These are phyloP conservation scores for Oryzias sinensis DNA, from an alignment of 2,797 vertebrate species.

Conservation along the genomic window DNA sequence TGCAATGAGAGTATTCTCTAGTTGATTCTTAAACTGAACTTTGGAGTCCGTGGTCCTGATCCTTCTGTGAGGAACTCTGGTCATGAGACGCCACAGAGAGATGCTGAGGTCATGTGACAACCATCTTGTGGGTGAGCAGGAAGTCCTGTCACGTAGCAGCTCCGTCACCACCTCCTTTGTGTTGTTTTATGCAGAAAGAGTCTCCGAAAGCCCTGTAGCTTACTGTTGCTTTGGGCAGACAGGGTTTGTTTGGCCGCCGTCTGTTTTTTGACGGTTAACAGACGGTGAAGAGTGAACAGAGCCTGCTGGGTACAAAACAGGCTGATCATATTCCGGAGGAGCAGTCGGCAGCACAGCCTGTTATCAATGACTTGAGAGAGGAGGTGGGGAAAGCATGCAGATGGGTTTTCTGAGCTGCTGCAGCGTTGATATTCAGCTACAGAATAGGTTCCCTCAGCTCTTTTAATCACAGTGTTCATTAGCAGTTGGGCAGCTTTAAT, in stretches of 20 bases:
- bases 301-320: conserved; percentile 16
- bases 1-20: no score
- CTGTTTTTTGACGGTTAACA: conserved; percentile 23
- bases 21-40: no score
- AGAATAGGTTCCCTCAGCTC: conserved; percentile 1
- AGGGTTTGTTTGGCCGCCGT: conserved; percentile 12
- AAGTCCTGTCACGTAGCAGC: no score
- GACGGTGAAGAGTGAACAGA: conserved; percentile 33
- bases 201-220: not conserved
- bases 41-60: no score
- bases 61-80: no score
- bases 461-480: conserved; percentile 1
- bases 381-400: conserved; percentile 25
- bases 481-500: conserved; percentile 11
- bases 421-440: not conserved
- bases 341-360: conserved; percentile 6
- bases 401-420: conserved; percentile 7
- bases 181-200: not conserved
- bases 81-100: no score
- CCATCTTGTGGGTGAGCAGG: no score
- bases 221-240: conserved; percentile 9
- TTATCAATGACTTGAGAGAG: conserved; percentile 3
- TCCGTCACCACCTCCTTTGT: no score
- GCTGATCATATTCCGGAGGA: conserved; percentile 33
- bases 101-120: no score